Evolutionary conservation across 2,113 vertebrate genomes (phyloP).

Genomic region (Prunella fulvescens): DNA sequence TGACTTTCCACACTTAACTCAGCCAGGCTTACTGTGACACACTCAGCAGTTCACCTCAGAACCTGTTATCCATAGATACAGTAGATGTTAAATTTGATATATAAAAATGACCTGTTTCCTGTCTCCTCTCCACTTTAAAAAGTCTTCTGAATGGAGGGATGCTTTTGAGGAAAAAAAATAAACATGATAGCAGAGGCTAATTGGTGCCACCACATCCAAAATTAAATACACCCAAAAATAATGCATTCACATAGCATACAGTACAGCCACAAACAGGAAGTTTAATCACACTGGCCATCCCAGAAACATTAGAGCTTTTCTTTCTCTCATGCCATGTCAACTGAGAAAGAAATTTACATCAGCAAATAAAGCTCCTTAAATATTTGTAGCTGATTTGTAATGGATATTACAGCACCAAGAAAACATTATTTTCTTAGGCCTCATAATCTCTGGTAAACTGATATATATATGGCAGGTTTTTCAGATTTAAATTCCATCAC

Average conservation of each 20-base stretch:
- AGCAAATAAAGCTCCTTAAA: constrained; percentile 20
- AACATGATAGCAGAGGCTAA: not conserved
- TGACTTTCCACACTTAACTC: constrained; percentile 75
- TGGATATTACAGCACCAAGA: not conserved
- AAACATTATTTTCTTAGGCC: not conserved
- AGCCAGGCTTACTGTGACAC: constrained; percentile 52
- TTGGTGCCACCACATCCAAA: not conserved
- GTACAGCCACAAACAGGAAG: not conserved
- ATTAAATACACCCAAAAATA: not conserved
- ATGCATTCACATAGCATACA: not conserved
- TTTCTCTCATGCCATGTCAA: not conserved
- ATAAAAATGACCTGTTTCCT: constrained; percentile 16
- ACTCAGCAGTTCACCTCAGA: constrained; percentile 63
- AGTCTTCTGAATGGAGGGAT: not conserved
- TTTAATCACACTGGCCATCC: not conserved
- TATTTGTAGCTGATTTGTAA: constrained; percentile 35
- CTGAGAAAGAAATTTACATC: not conserved
- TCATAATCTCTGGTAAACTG: not conserved
- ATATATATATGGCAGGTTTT: not conserved
- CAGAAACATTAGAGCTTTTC: not conserved
- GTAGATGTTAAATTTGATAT: constrained; percentile 54
- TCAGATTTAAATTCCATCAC: not conserved
- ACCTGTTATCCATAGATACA: constrained; percentile 62
- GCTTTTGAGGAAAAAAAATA: not conserved
- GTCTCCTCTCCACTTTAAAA: not conserved